Evolutionary conservation across 2,113 vertebrate species (phyloP), one percentile per base, ranked within the genome.

Genomic region (Oxyruncus cristatus): DNA sequence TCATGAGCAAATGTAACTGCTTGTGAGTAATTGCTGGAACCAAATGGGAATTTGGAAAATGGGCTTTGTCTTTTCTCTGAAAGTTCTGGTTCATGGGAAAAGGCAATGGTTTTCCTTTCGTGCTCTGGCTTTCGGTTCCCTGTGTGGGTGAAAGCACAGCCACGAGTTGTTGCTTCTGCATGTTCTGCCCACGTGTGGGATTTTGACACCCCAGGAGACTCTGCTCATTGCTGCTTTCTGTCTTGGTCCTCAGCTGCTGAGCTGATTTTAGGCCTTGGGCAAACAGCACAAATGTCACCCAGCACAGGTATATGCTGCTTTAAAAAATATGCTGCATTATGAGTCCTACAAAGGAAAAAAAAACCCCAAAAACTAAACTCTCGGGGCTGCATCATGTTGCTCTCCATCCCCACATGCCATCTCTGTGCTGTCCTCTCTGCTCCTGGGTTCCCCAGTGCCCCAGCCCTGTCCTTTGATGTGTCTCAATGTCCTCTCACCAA

Each of bases 101-200:
- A 81, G 30, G 14, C 49, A 37, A 13, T 19, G 41, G 42, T 68
- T 94, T 89, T 28, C 13, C 27, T 87, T 67, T 39, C 3, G 8
- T 50, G 26, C 52, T 44, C 80, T 56, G 81, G 44, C 27, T 81
- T 61, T 56, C 10, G 0, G 70, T 3, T 33, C 49, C 32, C 8
- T 6, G 12, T 1, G 56, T 30, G 56, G 44, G 74, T 71, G 21
- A 53, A 62, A 81, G 55, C 4, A 2, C 49, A 58, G 59, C 46
- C 55, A 2, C 0, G 2, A 46, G 30, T 24, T 0, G 0, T 50
- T 35, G 67, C 24, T 53, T 10, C 49, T 62, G 23, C 1, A 0
- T n/a, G 47, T 15, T 68, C 63, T 80, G 88, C 47, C 11, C 0
- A 1, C 17, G 47, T 0, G 0, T 5, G 47, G 19, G 46, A 19